A percentile compares a stretch with the other conserved stretches of the same genome.
phyloP scores from a whole-genome alignment of 2,113 vertebrate species.

The Pandion haliaetus region DNA sequence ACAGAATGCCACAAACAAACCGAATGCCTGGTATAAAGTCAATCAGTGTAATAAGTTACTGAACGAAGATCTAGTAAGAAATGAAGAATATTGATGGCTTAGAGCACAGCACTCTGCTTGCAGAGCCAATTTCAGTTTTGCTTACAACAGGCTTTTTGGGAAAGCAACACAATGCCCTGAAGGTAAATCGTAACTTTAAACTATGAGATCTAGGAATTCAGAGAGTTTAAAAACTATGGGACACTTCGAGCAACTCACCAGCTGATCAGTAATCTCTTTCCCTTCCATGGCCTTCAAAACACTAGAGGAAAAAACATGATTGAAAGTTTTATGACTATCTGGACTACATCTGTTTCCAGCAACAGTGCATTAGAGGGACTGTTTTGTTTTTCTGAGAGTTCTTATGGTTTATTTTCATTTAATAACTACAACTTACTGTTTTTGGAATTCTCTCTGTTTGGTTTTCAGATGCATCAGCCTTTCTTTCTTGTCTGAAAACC shows the following conservation, averaged over 20 bases:
- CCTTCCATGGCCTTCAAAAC: slow-evolving; percentile 87
- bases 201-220: background rate
- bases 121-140: background rate
- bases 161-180: background rate
- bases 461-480: slow-evolving; percentile 84
- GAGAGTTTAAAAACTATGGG: background rate
- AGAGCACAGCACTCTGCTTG: background rate
- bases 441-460: slow-evolving; percentile 89
- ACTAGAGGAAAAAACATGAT: slow-evolving; percentile 65
- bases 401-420: background rate
- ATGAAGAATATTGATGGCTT: background rate
- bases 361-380: background rate
- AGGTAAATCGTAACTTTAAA: background rate
- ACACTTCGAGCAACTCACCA: slow-evolving; percentile 84
- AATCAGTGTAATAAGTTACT: background rate
- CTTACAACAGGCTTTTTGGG: background rate
- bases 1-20: background rate
- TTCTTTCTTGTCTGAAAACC: slow-evolving; percentile 90
- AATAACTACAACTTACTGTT: slow-evolving; percentile 80
- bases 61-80: background rate
- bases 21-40: background rate
- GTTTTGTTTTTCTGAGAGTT: background rate
- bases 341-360: background rate
- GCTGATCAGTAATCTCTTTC: slow-evolving; percentile 86
- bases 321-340: slow-evolving; percentile 1